Conservation (phyloP, 2,113 vertebrate genomes). For the Pterocles orientalis region DNA sequence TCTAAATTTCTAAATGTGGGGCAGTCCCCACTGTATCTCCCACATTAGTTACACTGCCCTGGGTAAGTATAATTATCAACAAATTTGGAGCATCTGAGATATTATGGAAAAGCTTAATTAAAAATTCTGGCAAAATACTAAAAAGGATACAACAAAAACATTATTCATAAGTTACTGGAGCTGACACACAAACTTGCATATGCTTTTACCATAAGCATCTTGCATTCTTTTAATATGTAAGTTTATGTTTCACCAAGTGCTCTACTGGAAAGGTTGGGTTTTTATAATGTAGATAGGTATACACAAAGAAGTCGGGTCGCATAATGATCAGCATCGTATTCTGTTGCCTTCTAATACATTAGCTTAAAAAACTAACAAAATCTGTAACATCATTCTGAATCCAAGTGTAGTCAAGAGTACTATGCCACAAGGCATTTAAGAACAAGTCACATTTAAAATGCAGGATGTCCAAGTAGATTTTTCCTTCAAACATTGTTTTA, state of each 20-base stretch:
- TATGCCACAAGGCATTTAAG: conserved; percentile 25
- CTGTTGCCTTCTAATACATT: not conserved
- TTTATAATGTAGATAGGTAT: not conserved
- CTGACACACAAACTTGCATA: not conserved
- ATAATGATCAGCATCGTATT: not conserved
- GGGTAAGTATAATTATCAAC: not conserved
- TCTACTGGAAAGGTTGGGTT: not conserved
- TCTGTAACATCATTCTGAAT: conserved; percentile 23
- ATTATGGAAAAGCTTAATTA: not conserved
- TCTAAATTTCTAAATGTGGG: not conserved
- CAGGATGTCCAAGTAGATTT: conserved; percentile 50
- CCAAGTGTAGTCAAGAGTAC: not conserved
- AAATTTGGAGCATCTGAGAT: not conserved
- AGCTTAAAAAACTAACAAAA: not conserved
- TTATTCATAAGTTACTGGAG: not conserved
- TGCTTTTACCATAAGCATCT: not conserved
- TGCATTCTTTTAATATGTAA: not conserved
- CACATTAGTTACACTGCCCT: not conserved
- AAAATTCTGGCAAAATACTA: not conserved
- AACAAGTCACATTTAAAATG: conserved; percentile 55
- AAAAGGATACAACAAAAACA: not conserved
- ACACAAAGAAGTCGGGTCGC: not conserved
- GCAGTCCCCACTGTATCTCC: not conserved
- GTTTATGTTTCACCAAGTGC: not conserved
- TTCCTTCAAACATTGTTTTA: conserved; percentile 52